These are phyloP conservation scores for Orestias chungarensis DNA, from an alignment of 2,797 vertebrate genomes.

Conservation along the genomic window DNA sequence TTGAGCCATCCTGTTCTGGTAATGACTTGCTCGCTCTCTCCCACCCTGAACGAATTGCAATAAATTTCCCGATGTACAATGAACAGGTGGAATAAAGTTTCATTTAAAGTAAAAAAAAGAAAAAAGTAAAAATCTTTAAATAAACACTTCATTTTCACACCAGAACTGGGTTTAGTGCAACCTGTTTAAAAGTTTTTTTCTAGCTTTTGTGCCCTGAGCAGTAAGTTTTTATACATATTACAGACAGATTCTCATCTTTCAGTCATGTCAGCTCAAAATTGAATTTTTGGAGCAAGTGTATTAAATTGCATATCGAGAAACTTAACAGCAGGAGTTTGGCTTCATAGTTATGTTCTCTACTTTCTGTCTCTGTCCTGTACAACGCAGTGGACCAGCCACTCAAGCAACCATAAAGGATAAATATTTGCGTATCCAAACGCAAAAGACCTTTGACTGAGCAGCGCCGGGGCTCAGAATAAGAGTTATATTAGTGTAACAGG, in stretches of 20 bases:
- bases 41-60: neutral
- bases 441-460: conserved; percentile 73
- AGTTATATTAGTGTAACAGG: conserved; percentile 88
- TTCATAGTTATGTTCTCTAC: neutral
- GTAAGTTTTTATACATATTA: neutral
- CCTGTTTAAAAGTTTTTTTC: neutral
- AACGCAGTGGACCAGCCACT: conserved; percentile 69
- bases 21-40: neutral
- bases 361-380: conserved; percentile 15
- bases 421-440: conserved; percentile 45
- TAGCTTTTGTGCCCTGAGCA: neutral
- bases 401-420: conserved; percentile 70
- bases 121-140: neutral
- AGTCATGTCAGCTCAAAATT: neutral
- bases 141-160: neutral
- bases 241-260: neutral
- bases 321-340: conserved; percentile 1
- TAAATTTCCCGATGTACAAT: neutral
- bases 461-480: conserved; percentile 57
- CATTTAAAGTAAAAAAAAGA: neutral
- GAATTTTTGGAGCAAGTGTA: neutral
- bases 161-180: neutral
- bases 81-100: neutral
- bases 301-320: neutral
- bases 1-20: neutral